A percentile compares a stretch with the other conserved stretches of the same genome.
Conservation (phyloP, 2,113 vertebrate genomes). For the Pica pica region DNA sequence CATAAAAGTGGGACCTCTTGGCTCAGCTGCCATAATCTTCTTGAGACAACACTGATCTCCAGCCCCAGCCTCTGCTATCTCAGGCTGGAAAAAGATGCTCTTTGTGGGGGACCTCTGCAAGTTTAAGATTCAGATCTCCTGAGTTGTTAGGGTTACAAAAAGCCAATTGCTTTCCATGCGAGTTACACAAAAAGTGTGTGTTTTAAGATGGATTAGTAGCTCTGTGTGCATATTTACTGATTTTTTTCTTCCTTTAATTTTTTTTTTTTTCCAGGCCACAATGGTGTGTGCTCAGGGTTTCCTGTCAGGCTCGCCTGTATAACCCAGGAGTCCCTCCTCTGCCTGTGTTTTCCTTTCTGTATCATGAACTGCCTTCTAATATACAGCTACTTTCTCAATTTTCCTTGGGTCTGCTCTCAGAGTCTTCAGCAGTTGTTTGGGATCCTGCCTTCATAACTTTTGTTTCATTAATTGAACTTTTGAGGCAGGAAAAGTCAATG, state of each 20-base stretch:
- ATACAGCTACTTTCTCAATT: not conserved
- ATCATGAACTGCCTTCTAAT: not conserved
- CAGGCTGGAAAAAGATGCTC: not conserved
- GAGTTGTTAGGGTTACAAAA: not conserved
- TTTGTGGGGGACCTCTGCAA: not conserved
- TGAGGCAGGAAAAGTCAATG: not conserved
- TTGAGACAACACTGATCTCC: not conserved
- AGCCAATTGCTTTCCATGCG: not conserved
- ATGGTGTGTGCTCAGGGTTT: not conserved
- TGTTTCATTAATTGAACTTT: not conserved
- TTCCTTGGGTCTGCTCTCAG: not conserved
- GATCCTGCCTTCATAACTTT: not conserved
- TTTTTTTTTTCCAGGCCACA: not conserved
- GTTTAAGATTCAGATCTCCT: not conserved
- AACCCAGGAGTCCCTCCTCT: not conserved
- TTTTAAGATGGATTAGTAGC: not conserved
- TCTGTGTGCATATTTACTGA: not conserved
- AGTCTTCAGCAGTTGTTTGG: not conserved
- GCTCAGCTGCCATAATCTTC: not conserved
- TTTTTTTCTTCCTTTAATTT: not conserved
- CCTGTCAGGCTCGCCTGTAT: not conserved
- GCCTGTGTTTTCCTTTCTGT: not conserved
- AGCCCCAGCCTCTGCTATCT: not conserved
- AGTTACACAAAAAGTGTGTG: not conserved
- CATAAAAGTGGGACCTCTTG: not conserved